Conservation (phyloP, 2,888 invertebrate species). For the Lysandra coridon region DNA sequence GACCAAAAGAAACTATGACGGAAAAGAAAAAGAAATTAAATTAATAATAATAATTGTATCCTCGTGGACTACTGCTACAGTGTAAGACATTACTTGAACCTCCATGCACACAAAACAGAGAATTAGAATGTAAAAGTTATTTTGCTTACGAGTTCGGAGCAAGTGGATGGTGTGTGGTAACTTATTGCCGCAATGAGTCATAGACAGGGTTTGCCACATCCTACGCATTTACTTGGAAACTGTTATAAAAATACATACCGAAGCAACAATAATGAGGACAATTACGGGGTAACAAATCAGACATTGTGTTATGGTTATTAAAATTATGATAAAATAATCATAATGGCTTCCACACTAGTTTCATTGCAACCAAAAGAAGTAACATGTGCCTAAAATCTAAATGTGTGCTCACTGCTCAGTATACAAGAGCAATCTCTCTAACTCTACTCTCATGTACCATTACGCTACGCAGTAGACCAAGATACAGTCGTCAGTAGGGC, state of each 20-base stretch:
- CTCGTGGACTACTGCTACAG: not conserved
- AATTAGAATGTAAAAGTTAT: not conserved
- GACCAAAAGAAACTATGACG: not conserved
- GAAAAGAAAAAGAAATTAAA: not conserved
- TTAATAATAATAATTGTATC: too few species aligned
- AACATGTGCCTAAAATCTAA: too few species aligned
- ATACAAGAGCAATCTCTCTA: too few species aligned
- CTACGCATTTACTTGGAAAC: constrained; percentile 1
- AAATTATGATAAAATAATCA: not conserved
- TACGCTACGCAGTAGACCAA: too few species aligned
- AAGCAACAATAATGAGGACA: not conserved
- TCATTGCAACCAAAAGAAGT: not conserved
- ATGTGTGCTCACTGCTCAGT: too few species aligned
- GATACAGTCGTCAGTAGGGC: too few species aligned
- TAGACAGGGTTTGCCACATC: not conserved
- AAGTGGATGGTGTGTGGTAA: not conserved
- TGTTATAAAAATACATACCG: constrained; percentile 4
- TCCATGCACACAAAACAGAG: not conserved
- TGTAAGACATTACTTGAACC: not conserved
- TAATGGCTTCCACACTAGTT: not conserved
- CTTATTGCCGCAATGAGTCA: constrained; percentile 4
- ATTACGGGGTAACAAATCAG: not conserved
- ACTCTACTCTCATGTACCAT: too few species aligned
- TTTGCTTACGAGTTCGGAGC: not conserved
- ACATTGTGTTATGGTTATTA: not conserved